Base-by-base conservation (phyloP, 2,113 vertebrate species). In the Eupsittula cactorum region DNA sequence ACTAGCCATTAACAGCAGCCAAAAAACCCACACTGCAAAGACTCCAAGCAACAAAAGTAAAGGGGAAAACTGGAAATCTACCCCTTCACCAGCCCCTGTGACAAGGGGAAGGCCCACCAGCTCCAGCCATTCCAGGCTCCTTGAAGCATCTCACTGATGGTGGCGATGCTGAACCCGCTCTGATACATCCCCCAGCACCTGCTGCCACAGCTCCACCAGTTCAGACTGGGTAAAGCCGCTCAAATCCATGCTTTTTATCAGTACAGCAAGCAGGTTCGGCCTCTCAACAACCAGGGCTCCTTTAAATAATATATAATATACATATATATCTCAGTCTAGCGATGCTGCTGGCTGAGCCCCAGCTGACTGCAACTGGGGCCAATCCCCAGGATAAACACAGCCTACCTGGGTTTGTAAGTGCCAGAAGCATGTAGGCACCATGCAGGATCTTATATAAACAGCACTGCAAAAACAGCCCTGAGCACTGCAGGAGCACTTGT, bases 381-480 rank as follows among this genome's bases (percentile, higher is more conserved):
- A 88, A 73, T 63, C 92, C 93, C 88, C 95, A 74, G 94, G 88
- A 90, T 11, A 95, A 96, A 97, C 95, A 93, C 68, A 33, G 63
- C 88, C 92, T 49, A 33, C 79, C 88, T 29, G 88, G 75, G 29
- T 77, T 25, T 12, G 15, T 7, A 23, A 67, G 80, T 63, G 92
- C 95, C 94, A 86, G 88, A 21, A 84, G 85, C 82, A 49, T 7
- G 53, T 23, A 74, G 75, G 86, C 71, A 92, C 76, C 18, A 0
- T 33, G 69, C 63, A 2, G 23, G 2, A 55, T 59, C 88, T 50
- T 81, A 49, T 39, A 88, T 31, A 78, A 94, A 78, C 83, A 92
- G 39, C 67, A 1, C 82, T 70, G 85, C 90, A 37, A 28, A 62
- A 29, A 8, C 93, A 69, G 84, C 92, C 95, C 95, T 4, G 82